Conservation (phyloP, 2,888 invertebrate genomes). For the Dilophus febrilis region DNA sequence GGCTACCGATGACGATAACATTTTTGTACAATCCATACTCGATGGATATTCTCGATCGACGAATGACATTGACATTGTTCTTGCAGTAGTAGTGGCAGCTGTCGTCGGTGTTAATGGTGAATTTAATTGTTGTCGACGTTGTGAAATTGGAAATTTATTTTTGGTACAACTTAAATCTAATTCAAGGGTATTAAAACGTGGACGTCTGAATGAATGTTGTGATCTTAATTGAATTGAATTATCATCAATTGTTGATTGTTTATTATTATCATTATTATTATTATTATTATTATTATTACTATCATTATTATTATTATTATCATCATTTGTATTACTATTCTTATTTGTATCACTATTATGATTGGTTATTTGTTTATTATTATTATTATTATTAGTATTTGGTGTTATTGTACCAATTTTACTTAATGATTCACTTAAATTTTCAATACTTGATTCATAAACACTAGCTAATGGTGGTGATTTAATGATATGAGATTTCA, state of each 20-base stretch:
- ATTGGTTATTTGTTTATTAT: constrained; percentile 4
- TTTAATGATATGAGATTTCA: constrained; percentile 18
- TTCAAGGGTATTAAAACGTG: constrained; percentile 28
- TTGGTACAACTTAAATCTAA: constrained; percentile 38
- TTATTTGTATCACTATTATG: constrained; percentile 1
- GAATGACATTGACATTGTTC: constrained; percentile 3
- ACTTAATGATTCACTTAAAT: constrained; percentile 19
- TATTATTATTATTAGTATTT: constrained; percentile 3
- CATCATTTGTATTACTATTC: background rate
- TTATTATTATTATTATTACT: constrained; percentile 4
- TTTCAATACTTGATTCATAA: constrained; percentile 32
- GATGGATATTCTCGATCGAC: too few relatives aligned
- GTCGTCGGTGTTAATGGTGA: constrained; percentile 9
- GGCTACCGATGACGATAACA: constrained; percentile 23
- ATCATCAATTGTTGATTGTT: too few relatives aligned
- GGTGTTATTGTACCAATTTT: background rate
- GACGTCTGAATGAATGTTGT: constrained; percentile 15
- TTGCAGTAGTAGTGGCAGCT: constrained; percentile 6
- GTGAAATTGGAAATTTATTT: constrained; percentile 40
- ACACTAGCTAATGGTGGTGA: constrained; percentile 31
- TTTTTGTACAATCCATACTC: constrained; percentile 19
- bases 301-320: constrained; percentile 5
- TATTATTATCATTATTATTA: too few relatives aligned
- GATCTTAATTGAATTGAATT: too few relatives aligned
- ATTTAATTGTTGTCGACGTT: constrained; percentile 17